phyloP scores from a whole-genome alignment of 2,888 invertebrate species.

The Mythimna impura region DNA sequence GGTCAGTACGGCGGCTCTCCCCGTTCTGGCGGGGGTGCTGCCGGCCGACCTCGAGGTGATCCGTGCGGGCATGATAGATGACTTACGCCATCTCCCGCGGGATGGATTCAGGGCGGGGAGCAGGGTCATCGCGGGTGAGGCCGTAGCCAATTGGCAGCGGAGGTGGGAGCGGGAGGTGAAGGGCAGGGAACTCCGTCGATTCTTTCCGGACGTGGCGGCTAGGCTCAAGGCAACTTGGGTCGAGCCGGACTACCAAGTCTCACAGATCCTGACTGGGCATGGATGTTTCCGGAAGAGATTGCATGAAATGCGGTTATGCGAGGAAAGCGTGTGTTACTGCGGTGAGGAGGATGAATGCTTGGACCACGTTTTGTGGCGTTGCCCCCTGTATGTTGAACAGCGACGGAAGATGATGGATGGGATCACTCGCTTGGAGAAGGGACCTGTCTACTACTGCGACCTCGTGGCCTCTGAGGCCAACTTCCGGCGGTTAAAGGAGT shows the following conservation, averaged over 20 bases:
- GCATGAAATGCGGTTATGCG: background rate
- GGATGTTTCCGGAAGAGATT: background rate
- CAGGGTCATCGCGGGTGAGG: background rate
- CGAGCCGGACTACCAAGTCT: too few relatives aligned
- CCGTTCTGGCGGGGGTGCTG: too few relatives aligned
- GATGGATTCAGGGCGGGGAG: background rate
- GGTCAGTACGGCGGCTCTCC: too few relatives aligned
- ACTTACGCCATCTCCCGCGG: background rate
- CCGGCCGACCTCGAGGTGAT: too few relatives aligned
- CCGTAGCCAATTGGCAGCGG: background rate
- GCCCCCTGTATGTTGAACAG: background rate
- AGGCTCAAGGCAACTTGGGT: background rate
- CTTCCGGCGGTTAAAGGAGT: too few relatives aligned
- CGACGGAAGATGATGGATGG: background rate
- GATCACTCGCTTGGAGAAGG: too few relatives aligned
- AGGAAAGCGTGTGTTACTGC: background rate
- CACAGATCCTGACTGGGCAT: too few relatives aligned
- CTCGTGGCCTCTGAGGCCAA: too few relatives aligned
- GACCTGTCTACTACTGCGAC: too few relatives aligned
- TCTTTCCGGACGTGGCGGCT: background rate
- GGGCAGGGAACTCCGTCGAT: background rate
- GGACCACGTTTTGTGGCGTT: background rate
- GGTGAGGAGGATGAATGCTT: background rate
- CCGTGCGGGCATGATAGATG: background rate
- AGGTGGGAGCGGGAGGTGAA: background rate